Evolutionary conservation across 37 sponge, comb jelly and placozoan species (phyloP).

Genomic region (Halisarca cf. caerulea): DNA sequence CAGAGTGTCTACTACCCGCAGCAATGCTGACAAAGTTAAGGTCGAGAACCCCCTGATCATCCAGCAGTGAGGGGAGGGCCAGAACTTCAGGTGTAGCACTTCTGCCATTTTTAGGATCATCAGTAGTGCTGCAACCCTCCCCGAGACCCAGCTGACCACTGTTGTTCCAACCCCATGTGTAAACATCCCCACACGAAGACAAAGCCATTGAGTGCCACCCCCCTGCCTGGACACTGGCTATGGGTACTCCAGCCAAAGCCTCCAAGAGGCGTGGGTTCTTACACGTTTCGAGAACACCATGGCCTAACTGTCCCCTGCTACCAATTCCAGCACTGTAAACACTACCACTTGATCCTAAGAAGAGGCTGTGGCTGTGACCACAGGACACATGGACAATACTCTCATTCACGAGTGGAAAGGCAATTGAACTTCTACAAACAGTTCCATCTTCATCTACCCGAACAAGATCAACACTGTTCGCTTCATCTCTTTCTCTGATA

Average conservation of each 20-base stretch:
- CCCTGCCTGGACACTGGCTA: neutral
- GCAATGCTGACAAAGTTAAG: neutral
- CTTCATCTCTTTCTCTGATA: no score
- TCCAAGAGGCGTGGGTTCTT: constrained; percentile 9
- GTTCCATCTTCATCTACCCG: no score
- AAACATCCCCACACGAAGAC: constrained; percentile 29
- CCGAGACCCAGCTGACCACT: constrained; percentile 30
- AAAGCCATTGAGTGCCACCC: constrained; percentile 39
- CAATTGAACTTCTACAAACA: neutral
- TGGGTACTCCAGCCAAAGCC: constrained; percentile 23
- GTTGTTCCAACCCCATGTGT: constrained; percentile 45
- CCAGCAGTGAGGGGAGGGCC: neutral
- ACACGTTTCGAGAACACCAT: neutral
- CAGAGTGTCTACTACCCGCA: neutral
- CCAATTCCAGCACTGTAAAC: constrained; percentile 20
- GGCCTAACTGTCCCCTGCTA: constrained; percentile 34
- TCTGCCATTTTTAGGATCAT: neutral
- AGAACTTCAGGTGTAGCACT: neutral
- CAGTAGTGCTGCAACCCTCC: neutral
- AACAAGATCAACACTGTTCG: no score
- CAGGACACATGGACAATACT: neutral
- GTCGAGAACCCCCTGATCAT: neutral
- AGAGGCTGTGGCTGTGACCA: neutral
- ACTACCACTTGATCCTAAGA: neutral
- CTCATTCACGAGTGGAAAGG: neutral